Conservation (phyloP, 2,113 vertebrate species). For the Trinectes maculatus region DNA sequence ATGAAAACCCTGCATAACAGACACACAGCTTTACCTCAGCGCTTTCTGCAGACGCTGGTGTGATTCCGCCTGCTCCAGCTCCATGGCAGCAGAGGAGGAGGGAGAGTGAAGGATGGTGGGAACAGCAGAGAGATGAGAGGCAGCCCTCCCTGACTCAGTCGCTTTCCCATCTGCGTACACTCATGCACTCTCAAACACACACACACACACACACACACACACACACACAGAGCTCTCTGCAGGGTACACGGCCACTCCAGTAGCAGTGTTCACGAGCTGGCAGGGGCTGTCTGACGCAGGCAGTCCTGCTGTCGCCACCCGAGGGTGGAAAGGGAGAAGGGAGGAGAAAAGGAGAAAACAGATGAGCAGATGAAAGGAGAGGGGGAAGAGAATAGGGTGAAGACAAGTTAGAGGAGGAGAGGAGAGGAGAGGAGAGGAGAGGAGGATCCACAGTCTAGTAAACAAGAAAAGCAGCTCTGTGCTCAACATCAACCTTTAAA, state of each 20-base stretch:
- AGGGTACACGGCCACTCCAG: conserved; percentile 53
- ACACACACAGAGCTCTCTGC: conserved; percentile 48
- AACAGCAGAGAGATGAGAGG: conserved; percentile 67
- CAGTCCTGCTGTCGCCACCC: conserved; percentile 58
- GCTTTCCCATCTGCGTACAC: conserved; percentile 64
- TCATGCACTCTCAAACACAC: conserved; percentile 34
- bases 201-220: conserved; percentile 18
- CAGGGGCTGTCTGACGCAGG: conserved; percentile 63
- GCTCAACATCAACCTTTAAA: conserved; percentile 12
- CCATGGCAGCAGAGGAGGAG: conserved; percentile 72
- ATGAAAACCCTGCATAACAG: conserved; percentile 1
- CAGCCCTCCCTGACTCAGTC: conserved; percentile 71
- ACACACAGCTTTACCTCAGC: conserved; percentile 67
- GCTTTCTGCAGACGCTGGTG: conserved; percentile 63
- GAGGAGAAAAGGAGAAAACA: conserved; percentile 2
- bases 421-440: conserved; percentile 6
- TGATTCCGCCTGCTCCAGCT: conserved; percentile 68
- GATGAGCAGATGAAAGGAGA: background rate
- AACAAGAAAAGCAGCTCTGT: background rate
- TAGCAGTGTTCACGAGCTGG: conserved; percentile 44
- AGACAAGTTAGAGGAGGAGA: background rate
- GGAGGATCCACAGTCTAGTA: background rate
- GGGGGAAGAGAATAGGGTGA: background rate
- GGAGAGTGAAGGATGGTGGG: conserved; percentile 54
- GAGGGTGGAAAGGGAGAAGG: conserved; percentile 21